Evolutionary conservation across 2,113 vertebrate genomes (phyloP), one percentile per base, ranked within the genome.

Genomic region (Cygnus buccinator): DNA sequence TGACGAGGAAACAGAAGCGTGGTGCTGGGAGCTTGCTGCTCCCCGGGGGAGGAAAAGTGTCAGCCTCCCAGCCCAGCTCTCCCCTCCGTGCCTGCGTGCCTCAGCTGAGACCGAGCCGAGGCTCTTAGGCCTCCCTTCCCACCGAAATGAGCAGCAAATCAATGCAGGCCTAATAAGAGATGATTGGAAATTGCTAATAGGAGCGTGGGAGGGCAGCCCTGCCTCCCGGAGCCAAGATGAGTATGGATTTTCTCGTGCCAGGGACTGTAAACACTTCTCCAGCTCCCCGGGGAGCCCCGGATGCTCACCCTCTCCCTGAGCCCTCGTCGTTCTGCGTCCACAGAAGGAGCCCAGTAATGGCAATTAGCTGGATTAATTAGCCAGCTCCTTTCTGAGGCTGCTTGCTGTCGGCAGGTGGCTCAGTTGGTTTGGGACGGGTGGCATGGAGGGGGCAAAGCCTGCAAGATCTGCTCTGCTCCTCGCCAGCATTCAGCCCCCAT

Each of bases 131-230:
- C 89, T 96, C 85, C 76, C 1, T 90, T 68, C 59, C 70, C 82
- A 78, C 84, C 10, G 18, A 94, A 96, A 96, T 52, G 84, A 97
- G 85, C 87, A 97, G 96, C 87, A 97, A 94, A 97, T 97, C 97
- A 97, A 97, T 97, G 82, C 29, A n/a, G n/a, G 75, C 43, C 83
- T 97, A 97, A 98, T 96, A 96, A 96, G 97, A 97, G 94, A 95
- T 87, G 92, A 97, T 95, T 97, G 95, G 94, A 95, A 96, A 96
- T 97, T 95, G 82, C 92, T 97, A 97, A 97, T 96, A 86, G 73
- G 94, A 96, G 83, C 28, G 43, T 75, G 93, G 89, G 59, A 80
- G 83, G 89, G 90, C 48, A 76, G 89, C 50, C 41, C n/a, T 80
- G 79, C 84, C 91, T 97, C 92, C 86, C 11, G 13, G 54, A 96